phyloP scores from a whole-genome alignment of 2,888 invertebrate species.

The Cerastis leucographa region DNA sequence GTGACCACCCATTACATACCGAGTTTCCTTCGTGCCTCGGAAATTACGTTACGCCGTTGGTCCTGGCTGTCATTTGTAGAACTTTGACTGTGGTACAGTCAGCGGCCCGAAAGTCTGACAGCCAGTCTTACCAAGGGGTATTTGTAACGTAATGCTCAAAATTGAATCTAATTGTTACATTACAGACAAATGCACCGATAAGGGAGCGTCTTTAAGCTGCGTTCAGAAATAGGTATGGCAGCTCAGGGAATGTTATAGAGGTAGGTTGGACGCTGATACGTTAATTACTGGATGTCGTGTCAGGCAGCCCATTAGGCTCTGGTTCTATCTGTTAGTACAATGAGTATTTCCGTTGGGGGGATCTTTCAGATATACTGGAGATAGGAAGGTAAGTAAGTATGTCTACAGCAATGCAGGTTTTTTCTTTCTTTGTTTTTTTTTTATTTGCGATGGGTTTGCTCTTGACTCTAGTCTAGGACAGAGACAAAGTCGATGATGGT shows the following conservation, averaged over 20 bases:
- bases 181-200: background rate
- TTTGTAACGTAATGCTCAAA: background rate
- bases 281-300: constrained; percentile 52
- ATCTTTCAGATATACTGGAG: constrained; percentile 8
- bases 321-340: constrained; percentile 35
- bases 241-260: constrained; percentile 33
- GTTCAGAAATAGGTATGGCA: constrained; percentile 9
- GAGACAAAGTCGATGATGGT: too few species aligned
- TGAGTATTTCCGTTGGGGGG: constrained; percentile 20
- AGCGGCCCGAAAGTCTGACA: too few species aligned
- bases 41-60: too few species aligned
- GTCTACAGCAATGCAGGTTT: constrained; percentile 19
- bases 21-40: too few species aligned
- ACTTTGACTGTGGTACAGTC: too few species aligned
- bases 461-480: too few species aligned
- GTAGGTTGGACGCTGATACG: constrained; percentile 37
- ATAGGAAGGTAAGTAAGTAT: background rate
- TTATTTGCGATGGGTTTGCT: too few species aligned
- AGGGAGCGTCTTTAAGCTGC: background rate
- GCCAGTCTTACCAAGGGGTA: too few species aligned
- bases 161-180: background rate
- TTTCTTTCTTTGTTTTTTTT: too few species aligned
- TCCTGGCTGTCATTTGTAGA: too few species aligned
- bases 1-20: too few species aligned
- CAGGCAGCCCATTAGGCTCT: constrained; percentile 34